phyloP scores from a whole-genome alignment of 2,888 invertebrate species.

The Himalopsyche tibetana region DNA sequence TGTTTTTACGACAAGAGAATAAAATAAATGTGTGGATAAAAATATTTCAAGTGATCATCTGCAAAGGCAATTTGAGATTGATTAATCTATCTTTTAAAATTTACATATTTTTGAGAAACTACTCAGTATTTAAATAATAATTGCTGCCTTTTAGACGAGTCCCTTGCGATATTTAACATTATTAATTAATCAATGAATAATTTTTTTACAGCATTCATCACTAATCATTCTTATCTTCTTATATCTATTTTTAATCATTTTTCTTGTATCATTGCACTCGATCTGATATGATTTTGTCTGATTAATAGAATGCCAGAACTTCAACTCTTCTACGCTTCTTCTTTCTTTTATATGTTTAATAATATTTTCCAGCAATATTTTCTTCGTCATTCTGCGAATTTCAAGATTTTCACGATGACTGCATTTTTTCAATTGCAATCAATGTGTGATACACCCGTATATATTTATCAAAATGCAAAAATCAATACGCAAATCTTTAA shows the following conservation, averaged over 20 bases:
- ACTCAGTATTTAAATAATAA: too few relatives aligned
- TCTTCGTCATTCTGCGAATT: conserved; percentile 65
- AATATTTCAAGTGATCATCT: too few relatives aligned
- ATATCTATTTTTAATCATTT: background rate
- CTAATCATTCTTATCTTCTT: background rate
- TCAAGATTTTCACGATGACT: conserved; percentile 41
- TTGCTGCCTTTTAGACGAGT: too few relatives aligned
- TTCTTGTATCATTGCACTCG: conserved; percentile 26
- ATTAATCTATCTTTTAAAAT: too few relatives aligned
- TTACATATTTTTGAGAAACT: too few relatives aligned
- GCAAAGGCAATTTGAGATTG: too few relatives aligned
- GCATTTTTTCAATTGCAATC: background rate
- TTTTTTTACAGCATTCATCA: conserved; percentile 27
- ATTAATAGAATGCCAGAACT: conserved; percentile 16
- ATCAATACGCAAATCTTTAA: too few relatives aligned
- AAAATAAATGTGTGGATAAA: too few relatives aligned
- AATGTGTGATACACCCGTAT: background rate
- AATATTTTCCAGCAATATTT: conserved; percentile 68
- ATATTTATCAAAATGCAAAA: too few relatives aligned
- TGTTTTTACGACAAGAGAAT: too few relatives aligned
- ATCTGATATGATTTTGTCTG: conserved; percentile 21
- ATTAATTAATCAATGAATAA: background rate
- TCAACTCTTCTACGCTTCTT: conserved; percentile 60
- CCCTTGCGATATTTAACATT: background rate
- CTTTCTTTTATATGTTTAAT: conserved; percentile 68